Percentiles rank a stretch among this genome's conserved stretches.
Conservation (phyloP, 2,888 invertebrate species). For the Xanthorhoe spadicearia region DNA sequence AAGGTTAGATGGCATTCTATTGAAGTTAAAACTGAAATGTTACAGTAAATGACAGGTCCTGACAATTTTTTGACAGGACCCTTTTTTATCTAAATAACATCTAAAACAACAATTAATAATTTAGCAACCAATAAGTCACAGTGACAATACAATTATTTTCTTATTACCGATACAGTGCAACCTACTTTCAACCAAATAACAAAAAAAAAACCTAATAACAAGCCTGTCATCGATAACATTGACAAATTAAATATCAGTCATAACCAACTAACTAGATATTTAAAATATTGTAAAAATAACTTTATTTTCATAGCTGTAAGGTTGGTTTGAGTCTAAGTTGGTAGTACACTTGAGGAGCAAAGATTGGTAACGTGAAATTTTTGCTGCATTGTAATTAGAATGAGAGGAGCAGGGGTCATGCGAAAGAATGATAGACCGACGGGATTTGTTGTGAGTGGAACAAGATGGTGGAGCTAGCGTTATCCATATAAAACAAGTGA, state of each 20-base stretch:
- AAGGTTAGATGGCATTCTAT: too few species aligned
- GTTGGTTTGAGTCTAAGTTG: constrained; percentile 46
- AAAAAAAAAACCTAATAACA: constrained; percentile 68
- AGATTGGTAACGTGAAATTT: constrained; percentile 69
- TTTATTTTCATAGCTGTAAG: constrained; percentile 42
- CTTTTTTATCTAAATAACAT: background rate
- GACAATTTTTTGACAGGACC: background rate
- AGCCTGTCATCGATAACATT: constrained; percentile 78
- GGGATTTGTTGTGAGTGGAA: constrained; percentile 45
- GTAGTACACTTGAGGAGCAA: constrained; percentile 53
- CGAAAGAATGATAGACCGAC: constrained; percentile 74
- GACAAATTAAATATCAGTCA: constrained; percentile 79
- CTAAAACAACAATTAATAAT: constrained; percentile 13
- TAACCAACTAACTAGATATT: constrained; percentile 29
- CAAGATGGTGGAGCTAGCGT: constrained; percentile 19
- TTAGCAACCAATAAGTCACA: constrained; percentile 34
- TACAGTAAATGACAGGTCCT: too few species aligned
- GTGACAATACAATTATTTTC: constrained; percentile 41
- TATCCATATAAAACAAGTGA: too few species aligned
- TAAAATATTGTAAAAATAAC: constrained; percentile 34
- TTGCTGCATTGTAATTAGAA: constrained; percentile 79
- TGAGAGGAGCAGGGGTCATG: constrained; percentile 75
- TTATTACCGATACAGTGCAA: constrained; percentile 32
- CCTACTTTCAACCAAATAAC: constrained; percentile 60
- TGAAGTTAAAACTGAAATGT: too few species aligned